A percentile compares a stretch with the other conserved stretches of the same genome.
Conservation (phyloP, 1,140 invertebrate species). For the Babylonia areolata region DNA sequence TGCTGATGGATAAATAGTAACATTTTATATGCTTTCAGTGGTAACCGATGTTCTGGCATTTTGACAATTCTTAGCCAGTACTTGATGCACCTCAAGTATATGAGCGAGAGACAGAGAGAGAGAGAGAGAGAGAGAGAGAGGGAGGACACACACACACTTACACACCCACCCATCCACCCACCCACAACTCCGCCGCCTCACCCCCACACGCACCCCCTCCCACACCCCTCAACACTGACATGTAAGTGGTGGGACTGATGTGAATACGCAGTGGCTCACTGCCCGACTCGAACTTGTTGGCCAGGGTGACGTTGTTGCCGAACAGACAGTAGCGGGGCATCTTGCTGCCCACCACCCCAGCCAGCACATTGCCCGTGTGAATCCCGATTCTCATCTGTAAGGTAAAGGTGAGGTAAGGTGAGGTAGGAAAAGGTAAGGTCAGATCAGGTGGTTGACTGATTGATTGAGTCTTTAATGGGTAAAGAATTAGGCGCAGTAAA, state of each 20-base stretch:
- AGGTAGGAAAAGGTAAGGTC: too few species aligned
- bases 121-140: neutral
- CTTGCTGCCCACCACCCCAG: slow-evolving; percentile 72
- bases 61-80: too few species aligned
- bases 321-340: slow-evolving; percentile 75
- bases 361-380: slow-evolving; percentile 78
- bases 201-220: too few species aligned
- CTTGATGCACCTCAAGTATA: too few species aligned
- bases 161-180: neutral
- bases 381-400: slow-evolving; percentile 94
- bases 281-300: slow-evolving; percentile 95
- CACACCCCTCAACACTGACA: slow-evolving; percentile 85
- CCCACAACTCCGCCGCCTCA: too few species aligned
- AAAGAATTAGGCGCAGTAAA: too few species aligned
- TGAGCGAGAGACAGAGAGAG: neutral
- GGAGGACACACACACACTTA: neutral
- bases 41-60: too few species aligned
- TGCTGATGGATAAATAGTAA: too few species aligned
- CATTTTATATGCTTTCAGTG: too few species aligned
- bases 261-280: slow-evolving; percentile 93
- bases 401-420: too few species aligned
- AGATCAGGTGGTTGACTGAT: too few species aligned
- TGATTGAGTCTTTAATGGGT: too few species aligned
- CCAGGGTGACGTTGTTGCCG: slow-evolving; percentile 88
- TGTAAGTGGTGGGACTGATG: slow-evolving; percentile 92